Evolutionary conservation across 2,888 invertebrate species (phyloP).

Genomic region (Lycaena phlaeas): DNA sequence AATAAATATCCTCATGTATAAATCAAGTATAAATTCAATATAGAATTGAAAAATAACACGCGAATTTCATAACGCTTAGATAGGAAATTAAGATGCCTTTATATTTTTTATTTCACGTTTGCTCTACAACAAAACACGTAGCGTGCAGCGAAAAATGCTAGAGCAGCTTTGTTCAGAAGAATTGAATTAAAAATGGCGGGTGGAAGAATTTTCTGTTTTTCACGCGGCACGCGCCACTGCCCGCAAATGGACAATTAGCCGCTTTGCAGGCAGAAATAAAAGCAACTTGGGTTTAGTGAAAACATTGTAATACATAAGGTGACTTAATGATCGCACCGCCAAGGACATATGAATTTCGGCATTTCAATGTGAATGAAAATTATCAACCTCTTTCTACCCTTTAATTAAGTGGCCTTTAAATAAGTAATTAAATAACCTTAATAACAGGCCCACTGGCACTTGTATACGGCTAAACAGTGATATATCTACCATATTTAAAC

Average conservation of each 20-base stretch:
- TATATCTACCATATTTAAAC: too few species aligned
- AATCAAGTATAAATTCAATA: neutral
- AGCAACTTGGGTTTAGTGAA: slow-evolving; percentile 31
- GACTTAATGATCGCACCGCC: slow-evolving; percentile 12
- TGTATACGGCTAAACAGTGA: too few species aligned
- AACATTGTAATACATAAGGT: slow-evolving; percentile 31
- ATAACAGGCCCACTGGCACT: too few species aligned
- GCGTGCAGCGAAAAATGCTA: slow-evolving; percentile 39
- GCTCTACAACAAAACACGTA: slow-evolving; percentile 42
- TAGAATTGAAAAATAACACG: neutral
- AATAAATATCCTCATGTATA: too few species aligned
- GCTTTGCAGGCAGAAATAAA: slow-evolving; percentile 28
- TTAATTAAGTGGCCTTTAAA: too few species aligned
- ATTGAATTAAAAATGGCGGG: slow-evolving; percentile 66
- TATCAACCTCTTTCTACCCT: too few species aligned
- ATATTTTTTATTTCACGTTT: slow-evolving; percentile 52
- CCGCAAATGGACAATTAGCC: slow-evolving; percentile 67
- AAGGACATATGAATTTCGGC: too few species aligned
- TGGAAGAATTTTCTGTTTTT: slow-evolving; percentile 51
- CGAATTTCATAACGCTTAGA: slow-evolving; percentile 14
- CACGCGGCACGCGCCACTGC: slow-evolving; percentile 49
- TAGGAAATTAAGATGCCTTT: slow-evolving; percentile 52
- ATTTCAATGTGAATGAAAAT: too few species aligned
- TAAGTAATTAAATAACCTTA: too few species aligned
- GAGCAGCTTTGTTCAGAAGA: slow-evolving; percentile 55